A percentile compares a stretch with the other conserved stretches of the same genome.
These are phyloP conservation scores for Nothocercus julius DNA, from an alignment of 2,113 vertebrate genomes.

Conservation along the genomic window DNA sequence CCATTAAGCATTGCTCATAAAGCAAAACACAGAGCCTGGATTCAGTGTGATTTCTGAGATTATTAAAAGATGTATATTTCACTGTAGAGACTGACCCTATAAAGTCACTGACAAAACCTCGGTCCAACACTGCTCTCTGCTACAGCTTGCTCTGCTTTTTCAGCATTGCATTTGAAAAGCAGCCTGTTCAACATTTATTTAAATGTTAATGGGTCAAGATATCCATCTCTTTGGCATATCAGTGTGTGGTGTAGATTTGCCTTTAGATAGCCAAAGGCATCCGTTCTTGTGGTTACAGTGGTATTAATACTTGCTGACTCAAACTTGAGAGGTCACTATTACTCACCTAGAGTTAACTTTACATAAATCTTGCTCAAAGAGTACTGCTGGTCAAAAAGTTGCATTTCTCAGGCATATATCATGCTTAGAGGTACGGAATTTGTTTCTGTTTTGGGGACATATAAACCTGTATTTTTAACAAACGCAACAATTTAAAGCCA, in stretches of 20 bases:
- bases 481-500: background rate
- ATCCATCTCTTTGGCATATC: background rate
- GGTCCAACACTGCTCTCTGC: background rate
- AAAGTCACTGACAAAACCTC: background rate
- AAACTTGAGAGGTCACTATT: background rate
- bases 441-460: background rate
- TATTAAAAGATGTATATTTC: background rate
- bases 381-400: background rate
- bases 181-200: background rate
- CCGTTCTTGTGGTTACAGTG: background rate
- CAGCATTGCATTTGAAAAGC: background rate
- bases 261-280: background rate
- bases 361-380: background rate
- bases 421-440: background rate
- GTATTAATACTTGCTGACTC: background rate
- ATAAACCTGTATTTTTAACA: background rate
- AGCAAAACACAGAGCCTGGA: background rate
- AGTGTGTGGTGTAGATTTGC: background rate
- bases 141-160: background rate
- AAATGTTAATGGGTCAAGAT: background rate
- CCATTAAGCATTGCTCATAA: background rate
- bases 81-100: background rate
- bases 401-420: background rate
- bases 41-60: rapidly evolving
- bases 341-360: background rate